Conservation (phyloP, 2,113 vertebrate species). For the Xiphophorus couchianus region DNA sequence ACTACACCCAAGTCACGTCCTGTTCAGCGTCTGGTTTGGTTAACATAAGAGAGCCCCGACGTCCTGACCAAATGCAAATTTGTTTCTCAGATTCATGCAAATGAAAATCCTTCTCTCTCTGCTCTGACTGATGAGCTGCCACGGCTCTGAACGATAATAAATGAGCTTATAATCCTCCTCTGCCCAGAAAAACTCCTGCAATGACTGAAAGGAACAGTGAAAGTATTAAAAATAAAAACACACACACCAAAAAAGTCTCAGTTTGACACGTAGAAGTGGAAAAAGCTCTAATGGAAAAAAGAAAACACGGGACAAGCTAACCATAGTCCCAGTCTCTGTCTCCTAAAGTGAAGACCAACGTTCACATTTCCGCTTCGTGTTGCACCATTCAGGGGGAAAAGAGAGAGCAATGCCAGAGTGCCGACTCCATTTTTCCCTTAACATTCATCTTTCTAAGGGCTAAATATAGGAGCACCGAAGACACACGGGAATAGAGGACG, state of each 20-base stretch:
- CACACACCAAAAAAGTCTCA: constrained; percentile 19
- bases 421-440: constrained; percentile 49
- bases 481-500: constrained; percentile 67
- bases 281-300: constrained; percentile 28
- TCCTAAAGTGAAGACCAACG: constrained; percentile 25
- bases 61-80: constrained; percentile 37
- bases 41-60: constrained; percentile 16
- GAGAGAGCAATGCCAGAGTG: constrained; percentile 25
- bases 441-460: constrained; percentile 54
- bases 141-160: constrained; percentile 8
- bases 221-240: background rate
- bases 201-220: background rate
- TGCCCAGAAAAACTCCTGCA: background rate
- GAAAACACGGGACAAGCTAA: constrained; percentile 18
- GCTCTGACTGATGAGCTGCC: constrained; percentile 39
- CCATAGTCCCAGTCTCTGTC: constrained; percentile 15
- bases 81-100: constrained; percentile 67
- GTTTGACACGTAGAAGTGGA: background rate
- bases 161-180: constrained; percentile 5
- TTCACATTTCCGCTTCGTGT: constrained; percentile 1
- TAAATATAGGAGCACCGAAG: constrained; percentile 72
- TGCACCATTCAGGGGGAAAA: constrained; percentile 8
- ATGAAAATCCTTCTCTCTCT: constrained; percentile 13
- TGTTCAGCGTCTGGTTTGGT: constrained; percentile 49
- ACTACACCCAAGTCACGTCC: constrained; percentile 44